Evolutionary conservation across 1,140 invertebrate species (phyloP), one percentile per base, ranked within the genome.

Genomic region (Pristionchus pacificus): DNA sequence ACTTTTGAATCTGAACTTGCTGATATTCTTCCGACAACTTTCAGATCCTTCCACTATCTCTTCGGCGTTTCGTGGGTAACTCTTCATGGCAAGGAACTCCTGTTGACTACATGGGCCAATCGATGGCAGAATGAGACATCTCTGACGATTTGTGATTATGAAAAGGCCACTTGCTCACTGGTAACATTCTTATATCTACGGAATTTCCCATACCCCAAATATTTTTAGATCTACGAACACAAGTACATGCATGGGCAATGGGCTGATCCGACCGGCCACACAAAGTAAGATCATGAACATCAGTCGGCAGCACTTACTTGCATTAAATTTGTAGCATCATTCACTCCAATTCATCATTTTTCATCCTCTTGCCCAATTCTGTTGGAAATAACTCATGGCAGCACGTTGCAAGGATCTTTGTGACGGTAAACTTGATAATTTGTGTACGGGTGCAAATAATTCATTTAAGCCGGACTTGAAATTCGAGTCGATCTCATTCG

Each of bases 61-160:
- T 79, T 80, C 32, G 69, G 64, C 2, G 79, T 77, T 10, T 70
- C 60, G 27, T 83, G 77, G 78, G 38, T 83, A 19, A 57, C 61
- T 28, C 61, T 77, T 1, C 69, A 80, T 66, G 76, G 70, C 6
- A 58, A 72, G 19, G 74, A 79, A 27, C 60, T 74, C n/a, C 66
- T 83, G 19, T 61, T 79, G 13, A 78, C 77, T 2, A 76, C 81
- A 1, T 83, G 79, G 77, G 68, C 82, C 3, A 83, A 83, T 72
- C 72, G 81, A 14, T 82, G 68, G 49, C 75, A 77, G 61, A 77
- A 77, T 61, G 64, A 69, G n/a, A 55, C 65, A 1, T 76, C 70
- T 1, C 33, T 77, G 30, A 77, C 74, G 0, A 57, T 76, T 49
- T 77, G 74, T 66, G 68, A 73, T 57, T 72, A 32, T 60, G 66